Base-by-base conservation (phyloP, 2,113 vertebrate genomes). In the Anarhynchus alexandrinus region DNA sequence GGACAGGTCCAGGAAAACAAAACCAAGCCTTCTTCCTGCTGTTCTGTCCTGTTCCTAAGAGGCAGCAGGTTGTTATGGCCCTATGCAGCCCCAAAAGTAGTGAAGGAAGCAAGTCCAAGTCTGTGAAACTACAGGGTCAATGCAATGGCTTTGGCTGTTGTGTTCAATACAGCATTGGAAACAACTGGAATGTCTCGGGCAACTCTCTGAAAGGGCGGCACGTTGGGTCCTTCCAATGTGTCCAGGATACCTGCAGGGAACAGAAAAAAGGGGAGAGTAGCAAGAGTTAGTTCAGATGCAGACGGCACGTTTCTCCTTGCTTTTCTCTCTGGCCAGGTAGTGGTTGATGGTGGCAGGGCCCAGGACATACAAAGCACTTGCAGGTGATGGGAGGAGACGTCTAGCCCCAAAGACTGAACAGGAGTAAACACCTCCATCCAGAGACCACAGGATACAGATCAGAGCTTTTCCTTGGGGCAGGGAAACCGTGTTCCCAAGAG, bases 161-260 rank as follows among this genome's bases (percentile, higher is more conserved):
- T 86, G 57, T 99, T 99, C 65, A 99, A 4, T 67, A 98, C 47
- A 66, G 90, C 76, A 42, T 70, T 93, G 5, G 97, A 97, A 93
- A 98, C 90, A 14, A 97, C 94, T 3, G 99, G 98, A 88, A 99
- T 97, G 67, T 99, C 99, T 97, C 99, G 98, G 93, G 98, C 98
- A 67, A 99, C 99, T 95, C 99, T 98, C 98, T 99, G 99, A 93
- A 99, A 99, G 21, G 99, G 99, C 0, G 96, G 98, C 78, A 99
- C 19, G 77, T 99, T 98, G 92, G 98, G 98, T 91, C 99, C 99
- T 95, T 99, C 99, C 84, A 99, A 86, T 5, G 99, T 98, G 96
- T 99, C 99, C 96, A 99, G 97, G 88, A 99, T 98, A 83, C 99
- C 99, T 99, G 95, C 40, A 96, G 80, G 30, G 66, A 58, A 95